Evolutionary conservation across 2,113 vertebrate genomes (phyloP).

Genomic region (Neomonachus schauinslandi): DNA sequence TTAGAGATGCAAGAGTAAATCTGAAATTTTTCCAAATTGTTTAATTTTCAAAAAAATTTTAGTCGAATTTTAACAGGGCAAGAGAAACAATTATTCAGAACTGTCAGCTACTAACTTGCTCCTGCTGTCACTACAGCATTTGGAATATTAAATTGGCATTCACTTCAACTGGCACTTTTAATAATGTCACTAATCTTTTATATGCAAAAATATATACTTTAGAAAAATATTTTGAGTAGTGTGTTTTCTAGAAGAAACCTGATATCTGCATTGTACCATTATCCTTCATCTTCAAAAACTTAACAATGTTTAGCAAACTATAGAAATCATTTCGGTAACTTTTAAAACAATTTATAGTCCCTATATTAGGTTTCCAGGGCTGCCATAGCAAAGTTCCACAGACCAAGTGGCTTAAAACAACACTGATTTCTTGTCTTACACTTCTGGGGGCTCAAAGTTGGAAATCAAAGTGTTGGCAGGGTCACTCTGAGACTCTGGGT

Average conservation of each 20-base stretch:
- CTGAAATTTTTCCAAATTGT: conserved; percentile 13
- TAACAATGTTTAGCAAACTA: background rate
- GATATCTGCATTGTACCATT: background rate
- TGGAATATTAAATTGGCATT: conserved; percentile 1
- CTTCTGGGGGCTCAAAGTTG: background rate
- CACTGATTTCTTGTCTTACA: background rate
- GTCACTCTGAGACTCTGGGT: too few relatives aligned
- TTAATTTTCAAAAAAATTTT: background rate
- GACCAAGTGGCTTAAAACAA: background rate
- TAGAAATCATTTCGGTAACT: background rate
- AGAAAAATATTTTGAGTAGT: background rate
- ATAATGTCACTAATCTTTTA: conserved; percentile 14
- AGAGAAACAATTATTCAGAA: conserved; percentile 38
- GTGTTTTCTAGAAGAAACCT: background rate
- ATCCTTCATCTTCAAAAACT: conserved; percentile 6
- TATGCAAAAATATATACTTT: background rate
- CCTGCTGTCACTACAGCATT: background rate
- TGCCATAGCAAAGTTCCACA: background rate
- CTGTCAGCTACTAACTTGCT: conserved; percentile 14
- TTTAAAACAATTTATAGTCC: background rate
- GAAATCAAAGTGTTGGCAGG: background rate
- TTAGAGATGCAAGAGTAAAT: background rate
- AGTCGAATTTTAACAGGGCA: conserved; percentile 30
- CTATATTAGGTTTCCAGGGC: background rate
- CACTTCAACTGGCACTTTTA: background rate